These are phyloP conservation scores for Drosophila trichaetosa DNA, from an alignment of 2,888 invertebrate genomes.

Conservation along the genomic window DNA sequence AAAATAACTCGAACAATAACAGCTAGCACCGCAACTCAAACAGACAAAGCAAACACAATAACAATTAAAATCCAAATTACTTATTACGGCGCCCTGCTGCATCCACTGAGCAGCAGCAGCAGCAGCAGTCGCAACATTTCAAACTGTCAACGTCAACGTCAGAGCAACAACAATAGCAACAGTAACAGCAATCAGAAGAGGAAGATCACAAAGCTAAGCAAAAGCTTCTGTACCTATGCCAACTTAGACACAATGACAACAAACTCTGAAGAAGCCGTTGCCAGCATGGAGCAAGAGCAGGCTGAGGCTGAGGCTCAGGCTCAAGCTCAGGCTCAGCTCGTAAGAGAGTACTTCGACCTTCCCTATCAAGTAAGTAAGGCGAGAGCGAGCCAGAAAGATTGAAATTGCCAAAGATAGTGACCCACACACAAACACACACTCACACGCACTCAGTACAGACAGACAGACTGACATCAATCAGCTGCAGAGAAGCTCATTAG, in stretches of 20 bases:
- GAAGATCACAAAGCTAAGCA: conserved; percentile 6
- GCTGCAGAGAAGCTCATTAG: conserved; percentile 59
- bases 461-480: conserved; percentile 46
- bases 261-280: conserved; percentile 30
- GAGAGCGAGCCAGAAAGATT: conserved; percentile 11
- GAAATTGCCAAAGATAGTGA: conserved; percentile 7
- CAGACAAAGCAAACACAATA: conserved; percentile 51
- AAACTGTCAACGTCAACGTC: conserved; percentile 23
- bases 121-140: conserved; percentile 13
- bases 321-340: conserved; percentile 47
- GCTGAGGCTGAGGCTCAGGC: conserved; percentile 46
- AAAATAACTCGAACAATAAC: conserved; percentile 18
- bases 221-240: conserved; percentile 47
- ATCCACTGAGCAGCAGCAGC: conserved; percentile 25
- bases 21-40: conserved; percentile 22
- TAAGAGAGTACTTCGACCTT: conserved; percentile 62
- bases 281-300: conserved; percentile 26
- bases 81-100: conserved; percentile 35
- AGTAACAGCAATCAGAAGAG: conserved; percentile 17
- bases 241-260: conserved; percentile 53
- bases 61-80: conserved; percentile 30
- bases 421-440: not conserved
- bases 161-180: conserved; percentile 20
- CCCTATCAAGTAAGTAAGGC: conserved; percentile 66
- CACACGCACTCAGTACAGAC: conserved; percentile 5